Conservation (phyloP, 2,797 vertebrate species). For the Aldrovandia affinis region DNA sequence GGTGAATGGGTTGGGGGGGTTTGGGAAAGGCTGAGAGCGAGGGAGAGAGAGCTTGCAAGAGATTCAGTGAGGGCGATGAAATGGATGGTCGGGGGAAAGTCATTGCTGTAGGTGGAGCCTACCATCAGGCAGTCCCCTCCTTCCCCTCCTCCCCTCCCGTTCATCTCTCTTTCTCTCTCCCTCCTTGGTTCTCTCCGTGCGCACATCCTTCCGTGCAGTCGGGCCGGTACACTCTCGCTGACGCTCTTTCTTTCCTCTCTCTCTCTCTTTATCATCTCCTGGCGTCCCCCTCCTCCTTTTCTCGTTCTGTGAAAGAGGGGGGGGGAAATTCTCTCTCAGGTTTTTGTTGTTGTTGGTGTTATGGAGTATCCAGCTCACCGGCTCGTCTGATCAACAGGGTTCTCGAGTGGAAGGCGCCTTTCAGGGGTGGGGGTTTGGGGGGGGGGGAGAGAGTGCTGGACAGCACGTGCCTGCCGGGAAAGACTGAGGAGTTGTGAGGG, state of each 20-base stretch:
- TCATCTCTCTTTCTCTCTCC: constrained; percentile 53
- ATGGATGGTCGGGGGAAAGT: constrained; percentile 62
- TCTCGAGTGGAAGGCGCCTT: background rate
- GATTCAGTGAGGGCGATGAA: constrained; percentile 46
- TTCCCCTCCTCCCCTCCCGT: constrained; percentile 28
- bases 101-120: constrained; percentile 71
- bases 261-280: background rate
- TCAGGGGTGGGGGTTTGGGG: constrained; percentile 36
- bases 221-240: constrained; percentile 10
- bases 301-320: constrained; percentile 16
- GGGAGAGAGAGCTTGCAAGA: constrained; percentile 31
- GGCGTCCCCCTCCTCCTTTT: constrained; percentile 18
- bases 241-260: background rate
- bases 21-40: constrained; percentile 3
- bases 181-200: constrained; percentile 46
- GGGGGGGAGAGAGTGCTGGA: background rate
- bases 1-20: constrained; percentile 61
- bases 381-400: constrained; percentile 46
- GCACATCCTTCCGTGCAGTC: constrained; percentile 21
- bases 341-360: constrained; percentile 21
- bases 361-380: constrained; percentile 51
- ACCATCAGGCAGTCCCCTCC: constrained; percentile 64
- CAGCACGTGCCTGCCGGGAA: constrained; percentile 14
- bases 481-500: constrained; percentile 24
- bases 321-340: background rate